Evolutionary conservation across 1,140 invertebrate species (phyloP).

Genomic region (Aphidius ervi): DNA sequence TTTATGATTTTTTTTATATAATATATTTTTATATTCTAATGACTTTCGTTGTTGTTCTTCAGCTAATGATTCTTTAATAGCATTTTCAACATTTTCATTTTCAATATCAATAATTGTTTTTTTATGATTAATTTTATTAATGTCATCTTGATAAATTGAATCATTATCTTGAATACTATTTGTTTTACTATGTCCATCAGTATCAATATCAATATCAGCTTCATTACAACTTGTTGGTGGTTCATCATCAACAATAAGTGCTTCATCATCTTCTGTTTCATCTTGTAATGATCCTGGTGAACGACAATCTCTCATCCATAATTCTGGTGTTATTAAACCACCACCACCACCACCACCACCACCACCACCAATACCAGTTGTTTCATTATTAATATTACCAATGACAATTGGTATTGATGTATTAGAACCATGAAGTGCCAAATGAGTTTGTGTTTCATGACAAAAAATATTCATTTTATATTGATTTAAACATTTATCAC

Average conservation of each 20-base stretch:
- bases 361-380: slow-evolving; percentile 6
- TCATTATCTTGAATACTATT: too few species aligned
- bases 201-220: slow-evolving; percentile 34
- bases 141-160: slow-evolving; percentile 43
- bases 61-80: slow-evolving; percentile 31
- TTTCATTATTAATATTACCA: slow-evolving; percentile 32
- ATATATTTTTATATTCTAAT: slow-evolving; percentile 32
- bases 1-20: slow-evolving; percentile 31
- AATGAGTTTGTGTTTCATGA: slow-evolving; percentile 82
- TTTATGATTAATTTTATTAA: slow-evolving; percentile 17
- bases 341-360: slow-evolving; percentile 29
- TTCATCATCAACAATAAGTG: slow-evolving; percentile 40
- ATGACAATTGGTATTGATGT: slow-evolving; percentile 37
- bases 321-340: slow-evolving; percentile 76
- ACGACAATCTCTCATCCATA: slow-evolving; percentile 76
- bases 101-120: slow-evolving; percentile 35
- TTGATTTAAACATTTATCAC: slow-evolving; percentile 89
- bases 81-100: slow-evolving; percentile 15
- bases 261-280: slow-evolving; percentile 43
- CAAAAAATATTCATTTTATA: slow-evolving; percentile 96
- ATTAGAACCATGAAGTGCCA: slow-evolving; percentile 67
- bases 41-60: slow-evolving; percentile 29
- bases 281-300: slow-evolving; percentile 64
- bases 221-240: slow-evolving; percentile 36
- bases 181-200: slow-evolving; percentile 5